These are phyloP conservation scores for Phalacrocorax aristotelis DNA, from an alignment of 2,113 vertebrate species.

Conservation along the genomic window DNA sequence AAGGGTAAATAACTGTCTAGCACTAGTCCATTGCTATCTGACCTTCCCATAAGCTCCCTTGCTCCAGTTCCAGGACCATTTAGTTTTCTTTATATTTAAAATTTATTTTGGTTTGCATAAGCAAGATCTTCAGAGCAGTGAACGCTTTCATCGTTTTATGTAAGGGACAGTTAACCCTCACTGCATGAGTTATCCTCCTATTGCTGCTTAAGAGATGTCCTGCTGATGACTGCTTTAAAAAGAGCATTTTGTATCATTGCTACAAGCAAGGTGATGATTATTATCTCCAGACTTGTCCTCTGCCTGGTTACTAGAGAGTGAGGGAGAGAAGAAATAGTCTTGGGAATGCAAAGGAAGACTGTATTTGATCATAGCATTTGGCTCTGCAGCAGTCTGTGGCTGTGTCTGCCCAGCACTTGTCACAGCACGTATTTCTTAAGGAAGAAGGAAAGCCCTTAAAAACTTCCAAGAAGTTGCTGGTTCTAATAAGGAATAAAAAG, in stretches of 20 bases:
- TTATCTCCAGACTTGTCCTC: not conserved
- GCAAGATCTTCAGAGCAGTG: conserved; percentile 21
- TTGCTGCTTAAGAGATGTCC: conserved; percentile 37
- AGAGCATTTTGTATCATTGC: conserved; percentile 21
- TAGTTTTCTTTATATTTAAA: conserved; percentile 36
- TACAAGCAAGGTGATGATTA: conserved; percentile 16
- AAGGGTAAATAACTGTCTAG: conserved; percentile 1
- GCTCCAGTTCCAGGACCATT: conserved; percentile 17
- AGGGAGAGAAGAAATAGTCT: not conserved
- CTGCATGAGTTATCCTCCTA: conserved; percentile 35
- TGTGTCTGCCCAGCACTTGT: not conserved
- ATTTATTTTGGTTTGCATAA: conserved; percentile 46
- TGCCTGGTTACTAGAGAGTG: not conserved
- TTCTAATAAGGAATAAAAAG: not conserved
- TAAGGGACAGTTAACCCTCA: conserved; percentile 39
- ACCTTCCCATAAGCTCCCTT: not conserved
- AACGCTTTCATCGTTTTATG: not conserved
- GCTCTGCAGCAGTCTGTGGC: not conserved
- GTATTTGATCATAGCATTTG: not conserved
- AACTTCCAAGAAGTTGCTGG: not conserved
- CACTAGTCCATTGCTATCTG: not conserved
- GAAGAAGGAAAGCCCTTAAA: too few species aligned
- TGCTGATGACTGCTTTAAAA: conserved; percentile 46
- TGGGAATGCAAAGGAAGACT: not conserved
- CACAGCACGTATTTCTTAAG: not conserved